Evolutionary conservation across 2,888 invertebrate genomes (phyloP).

Genomic region (Eledone cirrhosa): DNA sequence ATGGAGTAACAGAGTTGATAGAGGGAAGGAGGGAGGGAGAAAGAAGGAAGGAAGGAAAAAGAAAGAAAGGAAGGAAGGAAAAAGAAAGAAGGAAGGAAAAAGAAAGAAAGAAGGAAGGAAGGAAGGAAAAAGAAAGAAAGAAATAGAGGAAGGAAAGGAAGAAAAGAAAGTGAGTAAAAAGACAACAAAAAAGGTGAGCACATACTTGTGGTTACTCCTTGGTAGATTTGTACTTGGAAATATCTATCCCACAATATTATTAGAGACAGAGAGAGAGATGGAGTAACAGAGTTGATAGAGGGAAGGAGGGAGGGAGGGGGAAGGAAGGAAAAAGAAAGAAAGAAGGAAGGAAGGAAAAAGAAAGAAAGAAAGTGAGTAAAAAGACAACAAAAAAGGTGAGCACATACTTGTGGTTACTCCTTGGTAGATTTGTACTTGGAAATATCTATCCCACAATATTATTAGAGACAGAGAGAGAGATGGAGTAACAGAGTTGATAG

Average conservation of each 20-base stretch:
- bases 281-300: neutral
- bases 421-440: conserved; percentile 94
- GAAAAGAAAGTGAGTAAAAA: too few species aligned
- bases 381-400: too few species aligned
- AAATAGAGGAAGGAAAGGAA: too few species aligned
- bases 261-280: too few species aligned
- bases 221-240: conserved; percentile 94
- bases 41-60: too few species aligned
- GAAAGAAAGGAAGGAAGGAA: neutral
- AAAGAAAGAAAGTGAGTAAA: too few species aligned
- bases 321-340: too few species aligned
- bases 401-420: conserved; percentile 75
- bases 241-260: conserved; percentile 97
- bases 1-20: neutral
- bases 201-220: conserved; percentile 78
- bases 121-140: neutral
- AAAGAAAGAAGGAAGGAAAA: neutral
- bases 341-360: too few species aligned
- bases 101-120: too few species aligned
- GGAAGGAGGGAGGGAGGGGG: too few species aligned
- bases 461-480: too few species aligned
- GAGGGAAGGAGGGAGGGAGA: conserved; percentile 13
- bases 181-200: neutral
- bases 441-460: conserved; percentile 97
- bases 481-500: neutral